Conservation (phyloP, 2,113 vertebrate genomes). For the Callorhinus ursinus region DNA sequence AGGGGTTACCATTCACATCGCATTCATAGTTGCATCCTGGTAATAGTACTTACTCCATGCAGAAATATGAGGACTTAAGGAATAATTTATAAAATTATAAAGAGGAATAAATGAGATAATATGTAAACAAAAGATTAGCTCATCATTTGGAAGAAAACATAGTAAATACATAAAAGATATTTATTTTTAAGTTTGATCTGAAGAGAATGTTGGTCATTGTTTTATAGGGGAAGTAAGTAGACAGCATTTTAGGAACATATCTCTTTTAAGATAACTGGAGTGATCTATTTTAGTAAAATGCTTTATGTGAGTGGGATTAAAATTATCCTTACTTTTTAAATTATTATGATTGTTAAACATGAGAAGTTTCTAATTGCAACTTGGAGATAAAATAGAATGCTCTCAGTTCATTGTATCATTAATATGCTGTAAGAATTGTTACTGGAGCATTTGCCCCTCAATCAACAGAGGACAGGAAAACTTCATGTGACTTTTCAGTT, state of each 20-base stretch:
- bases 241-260: background rate
- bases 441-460: constrained; percentile 2
- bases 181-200: background rate
- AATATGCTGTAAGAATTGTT: constrained; percentile 23
- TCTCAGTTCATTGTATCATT: constrained; percentile 45
- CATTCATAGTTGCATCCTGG: background rate
- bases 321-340: constrained; percentile 35
- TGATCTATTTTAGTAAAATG: background rate
- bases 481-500: constrained; percentile 41
- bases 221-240: background rate
- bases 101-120: background rate
- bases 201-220: background rate
- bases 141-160: background rate
- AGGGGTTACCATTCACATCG: background rate
- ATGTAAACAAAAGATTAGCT: background rate
- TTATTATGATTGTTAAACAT: background rate
- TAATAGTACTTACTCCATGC: background rate
- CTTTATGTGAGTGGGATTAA: background rate
- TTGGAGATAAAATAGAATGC: background rate
- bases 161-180: background rate
- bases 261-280: background rate
- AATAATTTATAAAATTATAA: background rate
- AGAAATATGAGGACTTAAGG: background rate
- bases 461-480: constrained; percentile 50
- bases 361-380: background rate